Evolutionary conservation across 2,888 invertebrate species (phyloP).

Genomic region (Pegoplata infirma): DNA sequence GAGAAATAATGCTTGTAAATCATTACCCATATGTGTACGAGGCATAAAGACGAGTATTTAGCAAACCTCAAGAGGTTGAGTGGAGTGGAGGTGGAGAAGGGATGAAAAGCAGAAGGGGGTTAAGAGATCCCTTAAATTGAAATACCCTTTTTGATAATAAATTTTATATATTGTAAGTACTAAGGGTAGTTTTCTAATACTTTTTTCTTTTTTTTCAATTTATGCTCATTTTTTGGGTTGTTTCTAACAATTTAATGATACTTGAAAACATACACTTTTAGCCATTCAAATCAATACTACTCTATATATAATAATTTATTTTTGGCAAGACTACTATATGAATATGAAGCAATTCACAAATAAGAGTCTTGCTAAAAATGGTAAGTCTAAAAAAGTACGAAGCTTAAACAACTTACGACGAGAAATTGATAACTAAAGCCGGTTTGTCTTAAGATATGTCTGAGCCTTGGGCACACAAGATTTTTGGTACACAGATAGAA

Average conservation of each 20-base stretch:
- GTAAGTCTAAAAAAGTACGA: too few species aligned
- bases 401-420: too few species aligned
- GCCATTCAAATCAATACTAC: slow-evolving; percentile 32
- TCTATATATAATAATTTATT: too few species aligned
- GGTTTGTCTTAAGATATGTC: too few species aligned
- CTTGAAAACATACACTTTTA: not conserved
- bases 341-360: too few species aligned
- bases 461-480: too few species aligned
- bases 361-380: too few species aligned
- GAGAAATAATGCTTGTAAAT: slow-evolving; percentile 35
- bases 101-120: not conserved
- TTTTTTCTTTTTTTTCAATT: slow-evolving; percentile 39
- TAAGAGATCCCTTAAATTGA: not conserved
- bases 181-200: slow-evolving; percentile 55
- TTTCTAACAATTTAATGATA: not conserved
- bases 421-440: too few species aligned
- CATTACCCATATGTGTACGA: slow-evolving; percentile 52
- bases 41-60: slow-evolving; percentile 53
- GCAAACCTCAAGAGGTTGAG: slow-evolving; percentile 59
- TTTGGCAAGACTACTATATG: too few species aligned
- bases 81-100: not conserved
- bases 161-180: not conserved
- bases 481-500: too few species aligned
- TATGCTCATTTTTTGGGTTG: slow-evolving; percentile 8
- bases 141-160: slow-evolving; percentile 42